phyloP scores from a whole-genome alignment of 2,113 vertebrate genomes.

The Progne subis region DNA sequence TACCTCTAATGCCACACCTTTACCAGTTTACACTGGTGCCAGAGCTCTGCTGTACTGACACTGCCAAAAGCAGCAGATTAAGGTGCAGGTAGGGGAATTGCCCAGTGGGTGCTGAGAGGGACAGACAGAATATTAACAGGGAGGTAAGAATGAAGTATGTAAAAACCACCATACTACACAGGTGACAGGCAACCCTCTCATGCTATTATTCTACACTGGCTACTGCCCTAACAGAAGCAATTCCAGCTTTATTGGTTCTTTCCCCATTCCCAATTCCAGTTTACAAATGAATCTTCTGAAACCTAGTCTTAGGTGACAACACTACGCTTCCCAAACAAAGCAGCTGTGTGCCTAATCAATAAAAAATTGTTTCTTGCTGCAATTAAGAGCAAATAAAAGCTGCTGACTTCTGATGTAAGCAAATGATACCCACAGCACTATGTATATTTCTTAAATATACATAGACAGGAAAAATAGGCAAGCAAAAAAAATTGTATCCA shows the following conservation, averaged over 20 bases:
- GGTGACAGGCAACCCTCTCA: background rate
- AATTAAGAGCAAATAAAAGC: constrained; percentile 57
- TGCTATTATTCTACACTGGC: background rate
- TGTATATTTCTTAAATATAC: constrained; percentile 74
- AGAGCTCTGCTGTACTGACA: background rate
- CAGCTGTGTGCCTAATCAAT: background rate
- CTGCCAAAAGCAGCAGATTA: background rate
- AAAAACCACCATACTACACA: background rate
- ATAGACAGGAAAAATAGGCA: constrained; percentile 54
- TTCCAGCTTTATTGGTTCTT: background rate
- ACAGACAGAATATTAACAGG: background rate
- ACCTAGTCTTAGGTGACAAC: background rate
- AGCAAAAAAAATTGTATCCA: background rate
- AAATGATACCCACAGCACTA: constrained; percentile 63
- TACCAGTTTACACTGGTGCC: background rate
- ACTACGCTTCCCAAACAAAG: background rate
- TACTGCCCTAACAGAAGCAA: background rate
- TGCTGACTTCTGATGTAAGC: constrained; percentile 58
- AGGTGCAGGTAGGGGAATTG: background rate
- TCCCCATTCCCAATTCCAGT: background rate
- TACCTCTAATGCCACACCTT: background rate
- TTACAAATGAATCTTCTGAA: background rate
- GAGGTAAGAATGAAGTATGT: background rate
- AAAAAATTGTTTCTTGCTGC: background rate
- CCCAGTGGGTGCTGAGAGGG: background rate